Percentiles rank a stretch among this genome's conserved stretches.
Evolutionary conservation across 2,113 vertebrate species (phyloP).

Genomic region (Galeopterus variegatus): DNA sequence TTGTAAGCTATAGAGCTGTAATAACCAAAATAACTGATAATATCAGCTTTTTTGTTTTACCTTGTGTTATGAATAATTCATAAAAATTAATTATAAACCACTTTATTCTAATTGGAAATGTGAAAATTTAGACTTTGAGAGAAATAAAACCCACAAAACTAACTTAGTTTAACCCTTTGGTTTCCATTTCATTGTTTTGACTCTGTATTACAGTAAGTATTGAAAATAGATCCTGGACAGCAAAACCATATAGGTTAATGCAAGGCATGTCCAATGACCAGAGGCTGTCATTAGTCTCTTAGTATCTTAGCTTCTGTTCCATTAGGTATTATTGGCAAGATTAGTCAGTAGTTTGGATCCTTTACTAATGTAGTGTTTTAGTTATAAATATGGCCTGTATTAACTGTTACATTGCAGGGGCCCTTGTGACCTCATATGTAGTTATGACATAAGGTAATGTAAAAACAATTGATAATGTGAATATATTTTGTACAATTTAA

Average conservation of each 20-base stretch:
- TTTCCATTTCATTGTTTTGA: slow-evolving; percentile 89
- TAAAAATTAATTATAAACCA: slow-evolving; percentile 81
- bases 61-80: slow-evolving; percentile 82
- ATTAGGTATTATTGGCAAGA: not conserved
- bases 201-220: slow-evolving; percentile 75
- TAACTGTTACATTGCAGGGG: slow-evolving; percentile 79
- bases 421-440: slow-evolving; percentile 85
- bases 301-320: slow-evolving; percentile 43
- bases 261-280: not conserved
- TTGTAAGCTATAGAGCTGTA: slow-evolving; percentile 89
- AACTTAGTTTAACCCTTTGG: slow-evolving; percentile 91
- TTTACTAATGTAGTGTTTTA: not conserved
- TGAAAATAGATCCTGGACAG: slow-evolving; percentile 73
- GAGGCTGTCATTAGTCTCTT: not conserved
- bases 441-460: slow-evolving; percentile 84
- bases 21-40: slow-evolving; percentile 83
- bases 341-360: not conserved
- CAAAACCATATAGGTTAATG: slow-evolving; percentile 1
- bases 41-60: slow-evolving; percentile 81
- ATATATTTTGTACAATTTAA: slow-evolving; percentile 21
- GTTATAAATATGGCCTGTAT: not conserved
- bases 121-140: slow-evolving; percentile 83
- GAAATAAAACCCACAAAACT: slow-evolving; percentile 81
- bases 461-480: slow-evolving; percentile 62
- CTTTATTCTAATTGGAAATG: slow-evolving; percentile 85